Percentiles rank a stretch among this genome's conserved stretches.
These are phyloP conservation scores for Oceanodroma leucorhoa DNA, from an alignment of 2,797 vertebrate species.

Conservation along the genomic window DNA sequence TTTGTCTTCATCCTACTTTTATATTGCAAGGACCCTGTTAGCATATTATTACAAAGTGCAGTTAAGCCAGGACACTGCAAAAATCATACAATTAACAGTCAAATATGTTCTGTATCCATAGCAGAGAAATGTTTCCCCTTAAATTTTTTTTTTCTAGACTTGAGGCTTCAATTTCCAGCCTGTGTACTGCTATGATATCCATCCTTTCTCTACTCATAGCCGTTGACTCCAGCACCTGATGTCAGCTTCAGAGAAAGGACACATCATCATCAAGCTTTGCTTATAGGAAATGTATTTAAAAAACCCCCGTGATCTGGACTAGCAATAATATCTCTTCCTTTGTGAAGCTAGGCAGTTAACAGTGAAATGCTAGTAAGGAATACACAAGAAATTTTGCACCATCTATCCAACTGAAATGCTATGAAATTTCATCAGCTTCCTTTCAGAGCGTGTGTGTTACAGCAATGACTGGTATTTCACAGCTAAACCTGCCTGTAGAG, in stretches of 20 bases:
- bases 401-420: not conserved
- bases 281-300: not conserved
- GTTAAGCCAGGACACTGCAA: not conserved
- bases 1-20: not conserved
- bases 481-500: not conserved
- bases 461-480: not conserved
- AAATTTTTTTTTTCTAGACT: not conserved
- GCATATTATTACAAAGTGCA: not conserved
- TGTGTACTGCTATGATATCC: not conserved
- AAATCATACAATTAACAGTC: not conserved
- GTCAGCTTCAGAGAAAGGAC: not conserved
- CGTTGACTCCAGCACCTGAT: not conserved
- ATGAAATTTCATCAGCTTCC: not conserved
- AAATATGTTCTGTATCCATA: not conserved
- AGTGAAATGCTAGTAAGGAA: not conserved
- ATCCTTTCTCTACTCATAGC: not conserved
- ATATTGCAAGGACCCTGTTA: not conserved
- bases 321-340: not conserved
- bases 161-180: not conserved
- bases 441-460: not conserved
- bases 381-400: not conserved
- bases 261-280: not conserved
- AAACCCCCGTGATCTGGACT: accelerated
- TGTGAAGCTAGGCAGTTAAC: not conserved
- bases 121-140: not conserved